These are phyloP conservation scores for Sinonovacula constricta DNA, from an alignment of 1,140 invertebrate genomes.

Conservation along the genomic window DNA sequence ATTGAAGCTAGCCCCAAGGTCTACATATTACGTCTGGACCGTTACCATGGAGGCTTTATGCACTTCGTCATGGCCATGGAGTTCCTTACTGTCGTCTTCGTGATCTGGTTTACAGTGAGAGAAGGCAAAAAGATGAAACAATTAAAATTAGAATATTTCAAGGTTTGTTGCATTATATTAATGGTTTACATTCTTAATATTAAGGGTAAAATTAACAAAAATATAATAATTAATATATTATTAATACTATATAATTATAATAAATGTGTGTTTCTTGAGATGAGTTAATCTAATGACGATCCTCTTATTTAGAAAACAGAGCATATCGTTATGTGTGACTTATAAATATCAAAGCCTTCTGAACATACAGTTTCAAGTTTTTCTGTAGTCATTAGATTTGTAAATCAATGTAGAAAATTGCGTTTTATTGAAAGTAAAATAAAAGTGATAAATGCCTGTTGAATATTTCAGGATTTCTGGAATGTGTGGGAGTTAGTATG, in stretches of 20 bases:
- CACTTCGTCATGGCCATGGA: constrained; percentile 67
- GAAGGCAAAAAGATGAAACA: constrained; percentile 50
- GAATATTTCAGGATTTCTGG: constrained; percentile 75
- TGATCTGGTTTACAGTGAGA: constrained; percentile 62
- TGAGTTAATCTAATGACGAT: no score
- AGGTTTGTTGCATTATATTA: constrained; percentile 46
- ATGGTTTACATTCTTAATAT: no score
- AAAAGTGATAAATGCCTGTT: background rate
- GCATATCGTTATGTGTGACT: no score
- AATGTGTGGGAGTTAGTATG: constrained; percentile 74
- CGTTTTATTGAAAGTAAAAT: no score
- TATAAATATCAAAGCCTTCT: no score
- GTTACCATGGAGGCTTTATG: constrained; percentile 63
- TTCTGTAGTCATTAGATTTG: no score
- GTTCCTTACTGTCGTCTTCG: constrained; percentile 60
- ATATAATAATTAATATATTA: no score
- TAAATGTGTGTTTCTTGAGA: background rate
- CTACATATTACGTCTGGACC: constrained; percentile 59
- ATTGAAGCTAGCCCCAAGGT: constrained; percentile 50
- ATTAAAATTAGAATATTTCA: constrained; percentile 63
- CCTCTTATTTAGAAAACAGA: no score
- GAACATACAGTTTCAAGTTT: no score
- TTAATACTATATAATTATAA: no score
- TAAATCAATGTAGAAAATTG: no score
- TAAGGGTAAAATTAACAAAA: no score